Evolutionary conservation across 2,797 vertebrate genomes (phyloP).

Genomic region (Poecilia velifera): DNA sequence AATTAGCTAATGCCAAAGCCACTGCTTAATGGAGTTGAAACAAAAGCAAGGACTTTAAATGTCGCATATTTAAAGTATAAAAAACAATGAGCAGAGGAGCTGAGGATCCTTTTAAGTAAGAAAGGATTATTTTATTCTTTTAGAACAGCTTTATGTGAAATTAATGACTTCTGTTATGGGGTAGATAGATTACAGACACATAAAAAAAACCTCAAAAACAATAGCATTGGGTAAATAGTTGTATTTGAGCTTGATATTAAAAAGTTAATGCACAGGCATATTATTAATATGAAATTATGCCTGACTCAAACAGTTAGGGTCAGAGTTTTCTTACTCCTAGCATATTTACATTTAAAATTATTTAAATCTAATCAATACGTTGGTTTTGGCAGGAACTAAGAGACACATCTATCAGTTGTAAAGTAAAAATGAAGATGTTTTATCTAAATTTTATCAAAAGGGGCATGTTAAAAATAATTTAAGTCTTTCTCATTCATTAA

Average conservation of each 20-base stretch:
- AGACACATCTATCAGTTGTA: too few species aligned
- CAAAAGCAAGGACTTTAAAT: slow-evolving; percentile 9
- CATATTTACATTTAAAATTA: too few species aligned
- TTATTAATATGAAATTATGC: too few species aligned
- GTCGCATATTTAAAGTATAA: background rate
- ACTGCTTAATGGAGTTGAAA: slow-evolving; percentile 11
- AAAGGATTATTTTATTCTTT: slow-evolving; percentile 28
- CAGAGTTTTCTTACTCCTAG: too few species aligned
- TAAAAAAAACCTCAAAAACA: too few species aligned
- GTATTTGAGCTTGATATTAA: too few species aligned
- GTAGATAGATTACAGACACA: background rate
- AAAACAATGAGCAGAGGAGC: slow-evolving; percentile 7
- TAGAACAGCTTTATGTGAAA: slow-evolving; percentile 7
- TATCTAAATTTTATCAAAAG: too few species aligned
- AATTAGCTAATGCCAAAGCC: slow-evolving; percentile 5
- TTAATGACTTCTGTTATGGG: background rate
- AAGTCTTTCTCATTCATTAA: background rate
- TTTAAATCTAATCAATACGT: too few species aligned
- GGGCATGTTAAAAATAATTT: background rate
- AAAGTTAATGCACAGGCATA: too few species aligned
- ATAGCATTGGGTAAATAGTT: background rate
- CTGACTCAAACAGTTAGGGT: too few species aligned
- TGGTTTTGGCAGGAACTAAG: too few species aligned
- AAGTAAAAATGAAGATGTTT: too few species aligned
- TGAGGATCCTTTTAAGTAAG: slow-evolving; percentile 8